Conservation (phyloP, 2,113 vertebrate species). For the Microcebus lehilahytsara region DNA sequence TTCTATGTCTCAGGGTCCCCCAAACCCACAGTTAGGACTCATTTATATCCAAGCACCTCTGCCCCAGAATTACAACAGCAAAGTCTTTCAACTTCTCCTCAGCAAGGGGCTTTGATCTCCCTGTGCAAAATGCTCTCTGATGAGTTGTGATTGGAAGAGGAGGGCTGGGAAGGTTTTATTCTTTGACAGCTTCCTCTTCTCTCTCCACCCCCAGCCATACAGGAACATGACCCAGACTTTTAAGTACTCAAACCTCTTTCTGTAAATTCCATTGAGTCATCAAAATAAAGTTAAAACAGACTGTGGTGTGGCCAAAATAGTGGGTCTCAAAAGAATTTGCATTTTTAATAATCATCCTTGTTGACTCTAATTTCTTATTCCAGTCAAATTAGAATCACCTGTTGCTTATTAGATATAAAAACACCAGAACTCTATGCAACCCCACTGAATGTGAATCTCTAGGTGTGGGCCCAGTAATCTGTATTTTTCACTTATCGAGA, state of each 20-base stretch:
- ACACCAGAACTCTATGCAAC: background rate
- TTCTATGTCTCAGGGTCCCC: slow-evolving; percentile 71
- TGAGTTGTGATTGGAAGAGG: slow-evolving; percentile 76
- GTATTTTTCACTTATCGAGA: slow-evolving; percentile 4
- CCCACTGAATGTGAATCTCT: background rate
- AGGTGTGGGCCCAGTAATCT: background rate
- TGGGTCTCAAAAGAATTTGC: background rate
- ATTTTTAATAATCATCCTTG: background rate
- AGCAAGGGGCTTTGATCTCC: slow-evolving; percentile 71
- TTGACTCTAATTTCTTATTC: slow-evolving; percentile 35
- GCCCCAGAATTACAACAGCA: slow-evolving; percentile 74
- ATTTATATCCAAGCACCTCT: slow-evolving; percentile 80
- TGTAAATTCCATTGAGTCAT: slow-evolving; percentile 44
- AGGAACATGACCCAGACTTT: slow-evolving; percentile 59
- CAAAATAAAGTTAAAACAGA: slow-evolving; percentile 55
- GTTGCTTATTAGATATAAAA: background rate
- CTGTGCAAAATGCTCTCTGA: slow-evolving; percentile 67
- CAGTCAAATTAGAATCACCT: slow-evolving; percentile 4
- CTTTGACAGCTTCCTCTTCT: slow-evolving; percentile 63
- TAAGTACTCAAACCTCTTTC: slow-evolving; percentile 48
- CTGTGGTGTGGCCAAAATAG: background rate
- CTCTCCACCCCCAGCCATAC: background rate
- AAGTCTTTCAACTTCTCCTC: slow-evolving; percentile 74
- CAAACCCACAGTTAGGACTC: slow-evolving; percentile 76
- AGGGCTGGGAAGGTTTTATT: slow-evolving; percentile 54